Evolutionary conservation across 2,888 invertebrate species (phyloP).

Genomic region (Oxycera nigricornis): DNA sequence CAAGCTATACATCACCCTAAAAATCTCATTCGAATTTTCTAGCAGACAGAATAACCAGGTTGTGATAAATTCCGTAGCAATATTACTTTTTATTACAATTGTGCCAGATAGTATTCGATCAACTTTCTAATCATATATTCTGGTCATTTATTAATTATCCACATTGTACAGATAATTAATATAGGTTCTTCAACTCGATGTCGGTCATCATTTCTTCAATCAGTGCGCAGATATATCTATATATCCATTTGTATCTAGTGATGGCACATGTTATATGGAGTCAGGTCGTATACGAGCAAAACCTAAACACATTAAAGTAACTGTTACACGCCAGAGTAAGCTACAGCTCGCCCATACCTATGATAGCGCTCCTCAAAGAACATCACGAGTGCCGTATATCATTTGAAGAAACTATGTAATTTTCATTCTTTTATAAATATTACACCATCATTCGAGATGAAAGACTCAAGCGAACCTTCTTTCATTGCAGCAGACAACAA

Average conservation of each 20-base stretch:
- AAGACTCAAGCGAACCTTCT: neutral
- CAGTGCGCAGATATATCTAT: neutral
- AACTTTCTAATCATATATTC: neutral
- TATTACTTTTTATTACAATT: no score
- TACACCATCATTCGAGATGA: conserved; percentile 12
- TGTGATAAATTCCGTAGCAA: no score
- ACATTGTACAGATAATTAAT: neutral
- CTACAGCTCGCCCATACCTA: neutral
- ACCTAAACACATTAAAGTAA: neutral
- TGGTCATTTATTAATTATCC: conserved; percentile 7
- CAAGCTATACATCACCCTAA: no score
- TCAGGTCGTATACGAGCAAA: neutral
- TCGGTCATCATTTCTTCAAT: neutral
- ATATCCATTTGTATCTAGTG: neutral
- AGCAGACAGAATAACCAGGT: no score
- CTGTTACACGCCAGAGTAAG: neutral
- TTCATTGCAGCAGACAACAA: neutral
- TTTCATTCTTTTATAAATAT: conserved; percentile 30
- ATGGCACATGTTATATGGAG: conserved; percentile 17
- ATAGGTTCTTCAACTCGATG: conserved; percentile 1
- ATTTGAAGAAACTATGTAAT: conserved; percentile 33
- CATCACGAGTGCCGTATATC: conserved; percentile 36
- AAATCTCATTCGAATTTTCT: no score
- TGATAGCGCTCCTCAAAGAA: neutral
- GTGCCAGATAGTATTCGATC: neutral